These are phyloP conservation scores for Cybosia mesomella DNA, from an alignment of 2,888 invertebrate genomes.

Conservation along the genomic window DNA sequence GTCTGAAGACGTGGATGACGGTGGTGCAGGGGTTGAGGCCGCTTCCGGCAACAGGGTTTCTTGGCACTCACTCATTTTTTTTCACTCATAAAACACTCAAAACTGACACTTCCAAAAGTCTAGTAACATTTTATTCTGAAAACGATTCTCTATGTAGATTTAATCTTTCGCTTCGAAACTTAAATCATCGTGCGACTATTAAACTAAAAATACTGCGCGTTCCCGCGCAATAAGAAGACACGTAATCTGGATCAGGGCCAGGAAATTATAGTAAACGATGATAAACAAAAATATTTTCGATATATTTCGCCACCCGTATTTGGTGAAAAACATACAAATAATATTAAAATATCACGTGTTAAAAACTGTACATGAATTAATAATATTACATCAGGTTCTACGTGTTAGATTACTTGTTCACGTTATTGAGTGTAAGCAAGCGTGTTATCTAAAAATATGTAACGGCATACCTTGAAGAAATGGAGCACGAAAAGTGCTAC, in stretches of 20 bases:
- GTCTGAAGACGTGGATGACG: slow-evolving; percentile 73
- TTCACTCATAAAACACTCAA: slow-evolving; percentile 60
- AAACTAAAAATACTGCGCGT: slow-evolving; percentile 84
- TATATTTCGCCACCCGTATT: slow-evolving; percentile 33
- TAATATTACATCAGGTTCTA: slow-evolving; percentile 34
- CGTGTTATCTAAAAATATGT: slow-evolving; percentile 59
- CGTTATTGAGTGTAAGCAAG: slow-evolving; percentile 47
- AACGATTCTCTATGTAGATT: slow-evolving; percentile 53
- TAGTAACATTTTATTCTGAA: slow-evolving; percentile 58
- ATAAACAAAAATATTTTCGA: slow-evolving; percentile 54
- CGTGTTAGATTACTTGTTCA: slow-evolving; percentile 39
- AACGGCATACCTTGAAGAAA: slow-evolving; percentile 84
- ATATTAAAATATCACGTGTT: slow-evolving; percentile 38
- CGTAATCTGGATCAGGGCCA: slow-evolving; percentile 86
- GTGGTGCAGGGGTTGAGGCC: slow-evolving; percentile 59
- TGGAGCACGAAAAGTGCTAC: slow-evolving; percentile 82
- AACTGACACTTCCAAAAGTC: slow-evolving; percentile 49
- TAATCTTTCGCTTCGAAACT: slow-evolving; percentile 62
- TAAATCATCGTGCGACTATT: slow-evolving; percentile 71
- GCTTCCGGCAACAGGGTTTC: slow-evolving; percentile 60
- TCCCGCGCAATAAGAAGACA: slow-evolving; percentile 84
- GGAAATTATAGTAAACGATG: slow-evolving; percentile 69
- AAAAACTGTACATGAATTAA: slow-evolving; percentile 31
- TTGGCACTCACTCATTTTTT: slow-evolving; percentile 78
- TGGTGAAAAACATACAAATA: slow-evolving; percentile 24